phyloP scores from a whole-genome alignment of 1,140 invertebrate genomes.

The Zophobas morio region DNA sequence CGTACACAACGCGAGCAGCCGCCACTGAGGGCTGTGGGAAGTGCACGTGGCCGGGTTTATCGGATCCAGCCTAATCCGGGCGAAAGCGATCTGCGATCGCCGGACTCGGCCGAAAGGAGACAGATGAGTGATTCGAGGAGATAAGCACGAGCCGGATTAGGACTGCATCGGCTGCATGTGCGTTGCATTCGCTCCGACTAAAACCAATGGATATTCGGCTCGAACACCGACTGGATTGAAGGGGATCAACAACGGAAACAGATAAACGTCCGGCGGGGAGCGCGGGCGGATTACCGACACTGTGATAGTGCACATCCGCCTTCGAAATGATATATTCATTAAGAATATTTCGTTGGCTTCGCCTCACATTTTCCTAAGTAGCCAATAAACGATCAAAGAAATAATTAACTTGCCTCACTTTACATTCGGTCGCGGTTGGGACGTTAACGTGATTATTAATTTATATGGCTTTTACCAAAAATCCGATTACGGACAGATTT shows the following conservation, averaged over 20 bases:
- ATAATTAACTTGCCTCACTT: constrained; percentile 59
- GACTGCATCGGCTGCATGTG: constrained; percentile 50
- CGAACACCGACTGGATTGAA: constrained; percentile 54
- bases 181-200: constrained; percentile 21
- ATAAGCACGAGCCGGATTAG: constrained; percentile 61
- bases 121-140: constrained; percentile 60
- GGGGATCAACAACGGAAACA: constrained; percentile 56
- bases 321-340: constrained; percentile 56
- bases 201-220: constrained; percentile 41
- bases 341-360: constrained; percentile 44
- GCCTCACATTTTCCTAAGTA: constrained; percentile 34
- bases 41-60: constrained; percentile 20
- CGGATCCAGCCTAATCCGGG: constrained; percentile 15
- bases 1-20: too few relatives aligned
- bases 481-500: constrained; percentile 59
- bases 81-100: constrained; percentile 15
- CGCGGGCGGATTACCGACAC: constrained; percentile 54
- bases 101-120: constrained; percentile 49
- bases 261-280: constrained; percentile 55
- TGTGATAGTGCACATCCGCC: constrained; percentile 57
- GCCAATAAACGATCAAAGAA: constrained; percentile 57
- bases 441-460: constrained; percentile 60
- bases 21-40: not conserved
- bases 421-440: constrained; percentile 52
- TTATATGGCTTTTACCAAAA: constrained; percentile 63